Evolutionary conservation across 2,797 vertebrate genomes (phyloP).

Genomic region (Xenops minutus): DNA sequence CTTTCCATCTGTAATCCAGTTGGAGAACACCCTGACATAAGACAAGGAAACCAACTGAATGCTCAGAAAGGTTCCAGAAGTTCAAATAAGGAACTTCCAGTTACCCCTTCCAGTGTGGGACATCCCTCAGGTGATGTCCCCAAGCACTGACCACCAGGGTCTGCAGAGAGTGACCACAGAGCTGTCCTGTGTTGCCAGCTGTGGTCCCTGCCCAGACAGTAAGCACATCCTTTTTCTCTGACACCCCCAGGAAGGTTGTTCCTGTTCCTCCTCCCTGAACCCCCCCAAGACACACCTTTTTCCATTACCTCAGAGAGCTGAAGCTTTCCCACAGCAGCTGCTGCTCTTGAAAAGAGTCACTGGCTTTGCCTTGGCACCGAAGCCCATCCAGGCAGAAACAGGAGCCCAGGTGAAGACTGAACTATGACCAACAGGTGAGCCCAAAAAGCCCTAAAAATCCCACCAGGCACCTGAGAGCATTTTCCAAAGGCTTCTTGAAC

Average conservation of each 20-base stretch:
- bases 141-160: accelerated
- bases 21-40: background rate
- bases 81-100: too few species aligned
- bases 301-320: accelerated
- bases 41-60: too few species aligned
- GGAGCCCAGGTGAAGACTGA: background rate
- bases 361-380: background rate
- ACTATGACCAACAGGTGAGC: too few species aligned
- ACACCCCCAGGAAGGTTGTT: background rate
- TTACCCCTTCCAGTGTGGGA: too few species aligned
- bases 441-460: background rate
- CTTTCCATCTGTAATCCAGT: background rate
- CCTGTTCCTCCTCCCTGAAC: background rate
- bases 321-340: background rate
- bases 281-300: background rate
- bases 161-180: background rate
- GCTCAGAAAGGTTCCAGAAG: background rate
- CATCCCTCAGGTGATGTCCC: background rate
- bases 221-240: background rate
- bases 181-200: background rate
- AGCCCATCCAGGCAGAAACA: background rate
- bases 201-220: background rate
- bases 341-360: background rate
- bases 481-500: accelerated
- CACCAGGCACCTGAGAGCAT: accelerated